Percentiles rank a stretch among this genome's conserved stretches.
phyloP scores from a whole-genome alignment of 1,140 invertebrate genomes.

The Drosophila rufa region DNA sequence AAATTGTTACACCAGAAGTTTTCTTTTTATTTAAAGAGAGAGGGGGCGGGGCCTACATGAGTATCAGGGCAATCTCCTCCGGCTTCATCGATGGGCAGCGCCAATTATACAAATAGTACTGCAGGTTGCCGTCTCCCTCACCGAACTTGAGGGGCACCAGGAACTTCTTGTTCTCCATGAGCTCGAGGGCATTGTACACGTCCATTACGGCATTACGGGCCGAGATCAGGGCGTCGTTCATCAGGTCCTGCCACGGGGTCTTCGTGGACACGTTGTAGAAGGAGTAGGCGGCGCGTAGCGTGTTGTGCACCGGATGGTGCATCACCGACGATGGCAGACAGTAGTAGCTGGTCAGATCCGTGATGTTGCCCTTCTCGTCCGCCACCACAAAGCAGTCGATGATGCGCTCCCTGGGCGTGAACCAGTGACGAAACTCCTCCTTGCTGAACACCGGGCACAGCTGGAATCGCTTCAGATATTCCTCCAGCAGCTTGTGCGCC shows the following conservation, averaged over 20 bases:
- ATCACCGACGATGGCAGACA: constrained; percentile 99
- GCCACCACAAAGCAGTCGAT: constrained; percentile 97
- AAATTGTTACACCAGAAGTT: too few species aligned
- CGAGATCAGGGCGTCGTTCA: constrained; percentile 98
- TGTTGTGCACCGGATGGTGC: constrained; percentile 98
- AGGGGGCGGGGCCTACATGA: constrained; percentile 80
- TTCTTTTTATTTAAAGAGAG: not conserved
- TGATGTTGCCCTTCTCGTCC: constrained; percentile 92
- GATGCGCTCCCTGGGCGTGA: constrained; percentile 95
- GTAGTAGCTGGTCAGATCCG: constrained; percentile 99
- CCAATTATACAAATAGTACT: constrained; percentile 99
- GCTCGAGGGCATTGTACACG: constrained; percentile 99
- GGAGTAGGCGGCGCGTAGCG: constrained; percentile 97
- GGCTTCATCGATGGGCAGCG: constrained; percentile 96
- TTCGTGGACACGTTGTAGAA: constrained; percentile 98
- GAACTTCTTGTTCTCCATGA: constrained; percentile 99
- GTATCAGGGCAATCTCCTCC: constrained; percentile 91
- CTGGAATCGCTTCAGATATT: constrained; percentile 96
- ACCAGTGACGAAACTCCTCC: constrained; percentile 99
- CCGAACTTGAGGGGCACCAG: constrained; percentile 98
- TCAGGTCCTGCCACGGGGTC: constrained; percentile 95
- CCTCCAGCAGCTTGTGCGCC: constrained; percentile 91
- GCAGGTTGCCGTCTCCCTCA: constrained; percentile 99
- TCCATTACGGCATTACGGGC: constrained; percentile 99
- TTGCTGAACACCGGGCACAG: constrained; percentile 94